phyloP scores from a whole-genome alignment of 2,113 vertebrate genomes.

The Heptranchias perlo region DNA sequence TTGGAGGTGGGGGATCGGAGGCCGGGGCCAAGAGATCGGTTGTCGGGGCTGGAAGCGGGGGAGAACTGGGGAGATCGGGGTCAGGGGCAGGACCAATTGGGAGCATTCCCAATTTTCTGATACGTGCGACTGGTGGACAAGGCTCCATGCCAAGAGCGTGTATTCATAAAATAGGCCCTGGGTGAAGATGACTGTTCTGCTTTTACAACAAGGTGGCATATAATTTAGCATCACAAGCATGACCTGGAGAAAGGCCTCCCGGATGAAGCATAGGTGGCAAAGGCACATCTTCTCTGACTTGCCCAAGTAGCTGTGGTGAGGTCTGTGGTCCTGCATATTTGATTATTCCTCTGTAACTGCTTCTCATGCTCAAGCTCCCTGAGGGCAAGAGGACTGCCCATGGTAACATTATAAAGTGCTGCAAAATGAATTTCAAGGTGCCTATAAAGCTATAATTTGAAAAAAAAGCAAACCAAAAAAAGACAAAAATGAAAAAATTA shows the following conservation, averaged over 20 bases:
- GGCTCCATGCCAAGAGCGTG: not conserved
- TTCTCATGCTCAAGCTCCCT: not conserved
- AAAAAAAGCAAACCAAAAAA: no score
- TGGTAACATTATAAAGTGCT: not conserved
- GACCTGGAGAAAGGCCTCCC: not conserved
- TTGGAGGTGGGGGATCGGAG: not conserved
- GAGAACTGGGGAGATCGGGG: not conserved
- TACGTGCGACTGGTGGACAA: not conserved
- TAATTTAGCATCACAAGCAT: not conserved
- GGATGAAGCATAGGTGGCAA: not conserved
- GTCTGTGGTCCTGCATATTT: not conserved
- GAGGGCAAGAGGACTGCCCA: not conserved
- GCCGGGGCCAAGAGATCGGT: not conserved
- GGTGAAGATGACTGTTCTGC: not conserved
- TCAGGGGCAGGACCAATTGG: no score
- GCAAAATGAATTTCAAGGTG: not conserved
- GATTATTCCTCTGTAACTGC: not conserved
- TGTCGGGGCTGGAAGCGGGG: not conserved
- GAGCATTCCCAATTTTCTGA: not conserved
- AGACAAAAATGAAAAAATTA: no score
- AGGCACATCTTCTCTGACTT: not conserved
- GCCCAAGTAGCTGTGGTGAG: not conserved
- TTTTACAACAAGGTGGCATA: not conserved
- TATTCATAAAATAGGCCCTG: not conserved
- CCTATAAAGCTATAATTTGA: no score